Evolutionary conservation across 2,797 vertebrate genomes (phyloP).

Genomic region (Serranus cabrilla): DNA sequence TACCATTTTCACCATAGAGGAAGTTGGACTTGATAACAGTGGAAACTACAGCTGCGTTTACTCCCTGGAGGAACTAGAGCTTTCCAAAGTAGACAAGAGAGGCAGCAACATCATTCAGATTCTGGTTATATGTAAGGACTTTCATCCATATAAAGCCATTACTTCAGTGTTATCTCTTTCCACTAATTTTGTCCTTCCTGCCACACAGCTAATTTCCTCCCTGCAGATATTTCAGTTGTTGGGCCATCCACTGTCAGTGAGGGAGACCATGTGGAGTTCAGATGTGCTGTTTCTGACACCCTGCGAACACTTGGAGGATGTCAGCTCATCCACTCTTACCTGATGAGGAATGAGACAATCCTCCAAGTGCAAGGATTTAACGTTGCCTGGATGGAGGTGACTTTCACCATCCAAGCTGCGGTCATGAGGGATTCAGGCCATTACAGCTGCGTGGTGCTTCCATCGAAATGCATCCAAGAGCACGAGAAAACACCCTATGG

Average conservation of each 20-base stretch:
- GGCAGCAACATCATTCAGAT: constrained; percentile 41
- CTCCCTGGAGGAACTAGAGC: rapidly evolving
- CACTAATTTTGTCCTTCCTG: constrained; percentile 16
- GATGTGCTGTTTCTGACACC: constrained; percentile 41
- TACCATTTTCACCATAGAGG: not conserved
- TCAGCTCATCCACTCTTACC: constrained; percentile 48
- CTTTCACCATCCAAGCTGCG: constrained; percentile 40
- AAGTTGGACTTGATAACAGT: not conserved
- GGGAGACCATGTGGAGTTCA: constrained; percentile 44
- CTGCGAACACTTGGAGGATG: constrained; percentile 36
- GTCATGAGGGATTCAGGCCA: constrained; percentile 40
- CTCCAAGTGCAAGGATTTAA: constrained; percentile 46
- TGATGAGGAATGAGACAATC: constrained; percentile 48
- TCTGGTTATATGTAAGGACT: constrained; percentile 57
- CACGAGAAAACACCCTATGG: constrained; percentile 5
- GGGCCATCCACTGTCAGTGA: constrained; percentile 10
- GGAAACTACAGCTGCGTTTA: constrained; percentile 70
- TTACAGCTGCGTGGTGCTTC: constrained; percentile 68
- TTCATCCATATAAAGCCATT: not conserved
- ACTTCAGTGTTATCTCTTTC: not conserved
- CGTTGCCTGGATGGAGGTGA: constrained; percentile 28
- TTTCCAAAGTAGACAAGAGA: not conserved
- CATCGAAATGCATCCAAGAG: constrained; percentile 35
- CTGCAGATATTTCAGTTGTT: constrained; percentile 51
- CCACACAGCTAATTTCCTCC: constrained; percentile 57